Percentiles rank a stretch among this genome's conserved stretches.
These are phyloP conservation scores for Agrochola litura DNA, from an alignment of 2,888 invertebrate species.

Conservation along the genomic window DNA sequence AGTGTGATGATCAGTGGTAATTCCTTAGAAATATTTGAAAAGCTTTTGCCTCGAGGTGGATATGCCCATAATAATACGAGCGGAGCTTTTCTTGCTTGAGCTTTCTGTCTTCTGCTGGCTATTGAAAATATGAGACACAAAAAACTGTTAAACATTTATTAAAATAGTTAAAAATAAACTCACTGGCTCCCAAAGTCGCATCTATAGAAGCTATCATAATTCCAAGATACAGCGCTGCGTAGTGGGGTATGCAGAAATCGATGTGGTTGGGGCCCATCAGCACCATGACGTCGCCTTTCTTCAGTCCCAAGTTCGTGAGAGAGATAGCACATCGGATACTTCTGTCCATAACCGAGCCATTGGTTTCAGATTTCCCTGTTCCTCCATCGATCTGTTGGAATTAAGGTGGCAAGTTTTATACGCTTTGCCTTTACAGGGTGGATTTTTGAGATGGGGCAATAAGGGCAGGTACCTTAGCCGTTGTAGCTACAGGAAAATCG, in stretches of 20 bases:
- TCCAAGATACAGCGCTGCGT: conserved; percentile 86
- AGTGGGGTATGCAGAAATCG: conserved; percentile 83
- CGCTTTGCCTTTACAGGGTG: neutral
- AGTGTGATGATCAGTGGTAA: too few species aligned
- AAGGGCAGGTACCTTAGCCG: too few species aligned
- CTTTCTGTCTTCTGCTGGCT: too few species aligned
- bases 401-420: neutral
- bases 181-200: conserved; percentile 73
- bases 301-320: conserved; percentile 78
- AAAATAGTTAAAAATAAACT: conserved; percentile 19
- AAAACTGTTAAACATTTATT: too few species aligned
- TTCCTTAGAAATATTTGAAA: too few species aligned
- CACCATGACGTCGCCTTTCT: conserved; percentile 82
- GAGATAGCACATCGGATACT: conserved; percentile 69
- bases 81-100: too few species aligned
- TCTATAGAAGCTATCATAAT: conserved; percentile 77
- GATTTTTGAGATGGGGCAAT: neutral
- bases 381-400: conserved; percentile 65
- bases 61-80: too few species aligned
- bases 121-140: too few species aligned
- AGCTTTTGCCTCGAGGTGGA: too few species aligned
- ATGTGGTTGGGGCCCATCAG: conserved; percentile 86
- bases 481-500: too few species aligned
- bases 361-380: conserved; percentile 62
- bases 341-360: conserved; percentile 52